phyloP scores from a whole-genome alignment of 2,113 vertebrate genomes.

The Corythaeola cristata region DNA sequence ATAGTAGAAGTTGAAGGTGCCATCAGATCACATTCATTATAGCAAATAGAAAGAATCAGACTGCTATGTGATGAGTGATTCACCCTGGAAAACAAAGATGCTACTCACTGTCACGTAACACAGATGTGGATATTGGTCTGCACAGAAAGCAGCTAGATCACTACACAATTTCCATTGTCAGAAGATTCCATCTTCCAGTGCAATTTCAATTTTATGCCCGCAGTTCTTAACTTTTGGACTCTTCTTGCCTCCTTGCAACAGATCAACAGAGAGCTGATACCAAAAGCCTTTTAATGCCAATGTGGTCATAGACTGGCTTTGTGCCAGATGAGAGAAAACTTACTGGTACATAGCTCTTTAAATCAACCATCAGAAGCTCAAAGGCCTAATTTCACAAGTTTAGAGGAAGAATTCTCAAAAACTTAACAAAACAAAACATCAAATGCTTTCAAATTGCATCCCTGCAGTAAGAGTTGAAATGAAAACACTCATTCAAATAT shows the following conservation, averaged over 20 bases:
- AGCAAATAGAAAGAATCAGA: background rate
- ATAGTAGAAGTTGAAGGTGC: background rate
- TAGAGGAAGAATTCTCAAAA: background rate
- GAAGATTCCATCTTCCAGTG: background rate
- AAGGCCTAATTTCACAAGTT: background rate
- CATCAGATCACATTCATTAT: no score
- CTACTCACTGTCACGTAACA: background rate
- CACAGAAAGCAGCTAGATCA: background rate
- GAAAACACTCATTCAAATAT: background rate
- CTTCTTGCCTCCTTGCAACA: background rate
- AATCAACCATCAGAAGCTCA: background rate
- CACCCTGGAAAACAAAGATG: background rate
- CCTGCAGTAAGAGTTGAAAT: background rate
- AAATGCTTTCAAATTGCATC: background rate
- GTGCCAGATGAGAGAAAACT: background rate
- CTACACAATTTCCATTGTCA: background rate
- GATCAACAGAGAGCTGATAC: background rate
- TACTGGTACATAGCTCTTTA: accelerated
- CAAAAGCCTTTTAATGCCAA: background rate
- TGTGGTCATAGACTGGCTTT: background rate
- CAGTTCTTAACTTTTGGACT: background rate
- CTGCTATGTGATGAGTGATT: background rate
- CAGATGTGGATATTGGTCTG: background rate
- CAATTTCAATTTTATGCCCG: background rate
- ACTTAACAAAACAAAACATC: background rate